Conservation (phyloP, 2,888 invertebrate genomes). For the Hirtodrosophila alboralis region DNA sequence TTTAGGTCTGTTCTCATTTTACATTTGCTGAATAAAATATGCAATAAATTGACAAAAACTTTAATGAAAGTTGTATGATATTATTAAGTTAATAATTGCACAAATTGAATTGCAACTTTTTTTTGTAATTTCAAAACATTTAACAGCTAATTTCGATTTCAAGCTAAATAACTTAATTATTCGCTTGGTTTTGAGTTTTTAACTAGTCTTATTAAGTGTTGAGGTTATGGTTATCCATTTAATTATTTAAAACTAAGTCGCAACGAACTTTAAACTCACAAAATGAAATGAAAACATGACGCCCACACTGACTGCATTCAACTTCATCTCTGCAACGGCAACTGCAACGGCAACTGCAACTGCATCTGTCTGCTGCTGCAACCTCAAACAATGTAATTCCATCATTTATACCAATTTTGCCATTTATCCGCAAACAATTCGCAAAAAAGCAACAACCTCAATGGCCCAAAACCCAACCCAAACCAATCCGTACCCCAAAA, state of each 20-base stretch:
- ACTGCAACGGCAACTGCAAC: conserved; percentile 14
- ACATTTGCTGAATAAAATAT: too few species aligned
- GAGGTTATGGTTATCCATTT: conserved; percentile 28
- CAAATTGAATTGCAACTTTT: too few species aligned
- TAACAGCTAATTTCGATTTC: too few species aligned
- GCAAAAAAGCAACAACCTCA: conserved; percentile 46
- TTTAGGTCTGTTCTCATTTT: too few species aligned
- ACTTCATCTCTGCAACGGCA: conserved; percentile 1
- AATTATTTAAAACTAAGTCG: conserved; percentile 32
- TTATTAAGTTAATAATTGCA: too few species aligned
- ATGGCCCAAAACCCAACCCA: conserved; percentile 18
- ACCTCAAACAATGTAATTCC: conserved; percentile 79
- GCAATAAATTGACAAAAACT: too few species aligned
- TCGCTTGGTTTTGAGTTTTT: conserved; percentile 4
- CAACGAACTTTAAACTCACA: conserved; percentile 25
- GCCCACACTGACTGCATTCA: conserved; percentile 26
- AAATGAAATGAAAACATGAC: conserved; percentile 46
- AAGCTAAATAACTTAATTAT: too few species aligned
- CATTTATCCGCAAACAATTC: conserved; percentile 79
- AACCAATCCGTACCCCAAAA: conserved; percentile 13
- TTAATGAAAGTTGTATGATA: too few species aligned
- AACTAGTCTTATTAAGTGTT: conserved; percentile 30
- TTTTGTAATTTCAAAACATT: too few species aligned
- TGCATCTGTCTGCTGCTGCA: conserved; percentile 41
- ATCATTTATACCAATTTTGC: conserved; percentile 79